These are phyloP conservation scores for Drosophila recens DNA, from an alignment of 2,888 invertebrate species.

Conservation along the genomic window DNA sequence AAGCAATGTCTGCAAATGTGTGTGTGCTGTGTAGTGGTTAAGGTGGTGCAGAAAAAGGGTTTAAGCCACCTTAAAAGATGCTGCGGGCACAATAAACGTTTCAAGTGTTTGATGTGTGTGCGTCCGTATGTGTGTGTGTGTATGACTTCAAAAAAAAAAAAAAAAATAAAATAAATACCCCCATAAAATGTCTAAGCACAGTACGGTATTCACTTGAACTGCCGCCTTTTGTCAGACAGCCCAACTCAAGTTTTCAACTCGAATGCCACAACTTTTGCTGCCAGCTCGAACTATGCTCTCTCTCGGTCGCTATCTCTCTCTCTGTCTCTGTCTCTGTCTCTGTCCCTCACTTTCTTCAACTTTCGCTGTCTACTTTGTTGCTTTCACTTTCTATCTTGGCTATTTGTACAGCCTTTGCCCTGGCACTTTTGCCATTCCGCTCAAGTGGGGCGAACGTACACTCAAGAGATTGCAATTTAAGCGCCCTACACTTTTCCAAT, in stretches of 20 bases:
- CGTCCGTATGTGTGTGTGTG: background rate
- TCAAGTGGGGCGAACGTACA: conserved; percentile 23
- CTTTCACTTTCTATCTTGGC: conserved; percentile 10
- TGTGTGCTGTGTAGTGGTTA: background rate
- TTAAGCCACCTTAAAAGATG: background rate
- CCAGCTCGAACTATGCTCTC: conserved; percentile 12
- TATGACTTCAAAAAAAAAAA: conserved; percentile 4
- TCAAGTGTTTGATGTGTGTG: conserved; percentile 4
- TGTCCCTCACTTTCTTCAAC: background rate
- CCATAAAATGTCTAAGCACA: conserved; percentile 62
- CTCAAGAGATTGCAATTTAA: conserved; percentile 56
- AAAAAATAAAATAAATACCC: background rate
- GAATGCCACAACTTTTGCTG: conserved; percentile 9
- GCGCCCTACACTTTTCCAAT: conserved; percentile 25
- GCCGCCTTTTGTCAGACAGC: conserved; percentile 48
- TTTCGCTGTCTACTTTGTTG: background rate
- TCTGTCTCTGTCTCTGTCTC: background rate
- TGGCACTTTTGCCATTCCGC: conserved; percentile 14
- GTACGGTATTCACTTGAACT: conserved; percentile 54
- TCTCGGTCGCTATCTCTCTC: background rate
- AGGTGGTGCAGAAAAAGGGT: conserved; percentile 17
- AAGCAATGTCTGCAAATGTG: background rate
- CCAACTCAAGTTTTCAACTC: conserved; percentile 23
- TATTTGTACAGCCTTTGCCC: conserved; percentile 3
- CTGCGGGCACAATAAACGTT: conserved; percentile 17